A percentile compares a stretch with the other conserved stretches of the same genome.
These are phyloP conservation scores for Mola mola DNA, from an alignment of 2,113 vertebrate genomes.

Conservation along the genomic window DNA sequence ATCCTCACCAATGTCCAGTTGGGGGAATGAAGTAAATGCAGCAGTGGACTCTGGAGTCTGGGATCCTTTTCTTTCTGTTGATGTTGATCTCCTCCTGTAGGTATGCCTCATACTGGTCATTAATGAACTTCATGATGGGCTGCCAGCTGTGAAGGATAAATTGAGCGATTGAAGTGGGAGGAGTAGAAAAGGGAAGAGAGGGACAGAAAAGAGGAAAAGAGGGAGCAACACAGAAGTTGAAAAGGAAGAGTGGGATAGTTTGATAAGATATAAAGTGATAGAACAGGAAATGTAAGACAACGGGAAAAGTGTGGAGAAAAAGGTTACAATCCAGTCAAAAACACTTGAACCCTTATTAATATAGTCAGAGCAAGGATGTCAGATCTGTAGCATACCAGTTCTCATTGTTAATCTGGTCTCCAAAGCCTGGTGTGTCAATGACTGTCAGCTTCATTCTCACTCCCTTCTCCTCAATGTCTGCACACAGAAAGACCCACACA, in stretches of 20 bases:
- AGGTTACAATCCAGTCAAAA: background rate
- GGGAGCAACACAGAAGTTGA: background rate
- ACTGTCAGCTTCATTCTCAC: constrained; percentile 98
- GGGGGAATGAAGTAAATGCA: constrained; percentile 97
- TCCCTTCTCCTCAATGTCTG: constrained; percentile 97
- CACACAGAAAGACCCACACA: constrained; percentile 30
- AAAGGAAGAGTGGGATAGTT: background rate
- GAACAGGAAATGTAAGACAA: background rate
- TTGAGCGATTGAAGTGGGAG: background rate
- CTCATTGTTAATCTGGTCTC: constrained; percentile 99
- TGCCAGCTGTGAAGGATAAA: too few relatives aligned
- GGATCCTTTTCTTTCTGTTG: constrained; percentile 92
- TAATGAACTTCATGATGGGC: constrained; percentile 97
- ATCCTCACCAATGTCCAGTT: constrained; percentile 90
- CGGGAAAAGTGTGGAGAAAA: constrained; percentile 1
- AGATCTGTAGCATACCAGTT: constrained; percentile 87
- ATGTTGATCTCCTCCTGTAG: constrained; percentile 95
- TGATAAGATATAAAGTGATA: constrained; percentile 3
- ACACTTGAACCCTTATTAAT: constrained; percentile 5
- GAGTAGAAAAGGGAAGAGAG: background rate
- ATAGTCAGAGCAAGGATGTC: background rate
- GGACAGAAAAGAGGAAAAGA: background rate
- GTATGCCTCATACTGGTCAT: constrained; percentile 94
- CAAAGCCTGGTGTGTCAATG: constrained; percentile 97
- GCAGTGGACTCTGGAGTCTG: constrained; percentile 92